Evolutionary conservation across 2,888 invertebrate species (phyloP).

Genomic region (Galerucella calmariensis): DNA sequence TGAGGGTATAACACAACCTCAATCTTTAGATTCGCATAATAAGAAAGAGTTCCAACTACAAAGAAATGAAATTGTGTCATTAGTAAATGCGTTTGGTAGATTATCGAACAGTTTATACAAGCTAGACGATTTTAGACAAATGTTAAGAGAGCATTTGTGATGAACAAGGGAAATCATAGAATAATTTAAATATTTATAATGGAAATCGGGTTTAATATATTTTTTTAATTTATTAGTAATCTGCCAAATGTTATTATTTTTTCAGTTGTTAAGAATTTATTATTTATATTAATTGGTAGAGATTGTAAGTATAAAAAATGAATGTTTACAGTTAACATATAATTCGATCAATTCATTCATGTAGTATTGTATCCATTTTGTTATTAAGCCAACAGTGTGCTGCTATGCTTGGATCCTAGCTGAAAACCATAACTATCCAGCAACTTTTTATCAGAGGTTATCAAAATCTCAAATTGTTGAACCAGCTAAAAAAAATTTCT

Average conservation of each 20-base stretch:
- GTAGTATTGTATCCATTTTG: no score
- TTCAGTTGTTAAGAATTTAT: neutral
- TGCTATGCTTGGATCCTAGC: no score
- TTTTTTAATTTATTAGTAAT: neutral
- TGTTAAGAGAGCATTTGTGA: constrained; percentile 48
- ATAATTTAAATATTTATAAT: neutral
- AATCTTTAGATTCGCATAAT: constrained; percentile 54
- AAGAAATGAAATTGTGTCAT: constrained; percentile 92
- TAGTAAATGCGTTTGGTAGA: constrained; percentile 94
- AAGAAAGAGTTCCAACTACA: constrained; percentile 75
- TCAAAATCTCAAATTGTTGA: no score
- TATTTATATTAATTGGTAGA: neutral
- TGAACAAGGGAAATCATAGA: neutral
- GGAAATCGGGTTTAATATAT: neutral
- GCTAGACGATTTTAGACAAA: constrained; percentile 76
- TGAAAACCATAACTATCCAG: no score
- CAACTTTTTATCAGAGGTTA: no score
- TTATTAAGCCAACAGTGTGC: no score
- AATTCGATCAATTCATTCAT: no score
- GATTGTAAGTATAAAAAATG: no score
- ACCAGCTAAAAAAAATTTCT: no score
- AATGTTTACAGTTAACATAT: no score
- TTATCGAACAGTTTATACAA: constrained; percentile 89
- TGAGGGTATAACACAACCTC: constrained; percentile 63
- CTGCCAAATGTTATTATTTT: neutral